Conservation (phyloP, 1,140 invertebrate genomes). For the Bombus sylvicola region DNA sequence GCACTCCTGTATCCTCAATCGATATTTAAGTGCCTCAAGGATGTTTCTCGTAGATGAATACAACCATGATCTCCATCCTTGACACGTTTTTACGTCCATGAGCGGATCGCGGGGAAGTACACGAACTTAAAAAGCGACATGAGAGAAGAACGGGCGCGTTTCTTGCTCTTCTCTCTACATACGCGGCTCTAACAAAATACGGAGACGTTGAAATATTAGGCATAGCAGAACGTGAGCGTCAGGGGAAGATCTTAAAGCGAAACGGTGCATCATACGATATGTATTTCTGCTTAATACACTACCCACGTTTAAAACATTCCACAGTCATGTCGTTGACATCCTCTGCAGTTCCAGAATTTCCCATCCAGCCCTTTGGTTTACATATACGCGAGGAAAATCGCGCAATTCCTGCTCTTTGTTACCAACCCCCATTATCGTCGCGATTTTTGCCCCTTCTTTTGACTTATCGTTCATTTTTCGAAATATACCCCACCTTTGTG, state of each 20-base stretch:
- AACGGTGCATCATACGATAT: conserved; percentile 9
- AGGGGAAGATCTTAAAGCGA: conserved; percentile 9
- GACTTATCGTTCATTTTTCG: not conserved
- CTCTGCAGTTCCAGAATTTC: not conserved
- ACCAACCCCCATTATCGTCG: not conserved
- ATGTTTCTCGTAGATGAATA: conserved; percentile 32
- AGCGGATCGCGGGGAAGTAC: not conserved
- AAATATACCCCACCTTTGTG: not conserved
- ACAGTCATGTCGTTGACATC: conserved; percentile 23
- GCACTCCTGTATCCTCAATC: conserved; percentile 47
- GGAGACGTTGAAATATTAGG: not conserved
- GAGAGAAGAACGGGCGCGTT: not conserved
- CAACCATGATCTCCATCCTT: conserved; percentile 50
- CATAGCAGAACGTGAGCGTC: not conserved
- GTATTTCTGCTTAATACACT: conserved; percentile 38
- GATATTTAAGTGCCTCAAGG: conserved; percentile 49
- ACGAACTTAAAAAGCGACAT: not conserved
- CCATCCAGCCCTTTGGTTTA: not conserved
- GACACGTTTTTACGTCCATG: conserved; percentile 38
- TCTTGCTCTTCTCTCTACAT: not conserved
- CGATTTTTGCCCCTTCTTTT: not conserved
- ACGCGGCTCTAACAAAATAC: not conserved
- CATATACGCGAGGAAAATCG: not conserved
- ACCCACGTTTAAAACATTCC: conserved; percentile 42
- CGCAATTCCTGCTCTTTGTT: not conserved